A percentile compares a stretch with the other conserved stretches of the same genome.
These are phyloP conservation scores for Lampris megalopsis DNA, from an alignment of 2,113 vertebrate genomes.

Conservation along the genomic window DNA sequence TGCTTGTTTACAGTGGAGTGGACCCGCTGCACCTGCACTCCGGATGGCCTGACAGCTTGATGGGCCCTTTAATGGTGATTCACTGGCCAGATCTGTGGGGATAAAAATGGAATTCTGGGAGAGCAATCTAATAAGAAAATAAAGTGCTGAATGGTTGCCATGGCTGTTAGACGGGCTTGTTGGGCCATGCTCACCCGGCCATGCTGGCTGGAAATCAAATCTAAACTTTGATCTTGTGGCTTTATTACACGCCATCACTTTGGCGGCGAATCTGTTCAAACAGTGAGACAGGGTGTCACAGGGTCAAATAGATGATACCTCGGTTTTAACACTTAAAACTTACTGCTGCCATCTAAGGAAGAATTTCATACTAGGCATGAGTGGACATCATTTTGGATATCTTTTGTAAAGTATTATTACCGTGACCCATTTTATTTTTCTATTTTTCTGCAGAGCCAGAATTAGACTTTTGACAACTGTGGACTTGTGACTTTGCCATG, in stretches of 20 bases:
- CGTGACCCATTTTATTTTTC: slow-evolving; percentile 16
- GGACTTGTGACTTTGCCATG: slow-evolving; percentile 26
- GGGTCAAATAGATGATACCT: slow-evolving; percentile 69
- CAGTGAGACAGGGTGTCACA: slow-evolving; percentile 57
- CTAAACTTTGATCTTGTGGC: slow-evolving; percentile 77
- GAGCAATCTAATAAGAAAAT: slow-evolving; percentile 84
- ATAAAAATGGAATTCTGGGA: slow-evolving; percentile 85
- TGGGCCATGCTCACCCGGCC: slow-evolving; percentile 58
- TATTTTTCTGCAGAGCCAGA: slow-evolving; percentile 36
- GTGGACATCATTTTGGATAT: slow-evolving; percentile 34
- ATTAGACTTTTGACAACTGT: slow-evolving; percentile 29
- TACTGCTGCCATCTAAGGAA: slow-evolving; percentile 60
- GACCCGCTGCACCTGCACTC: slow-evolving; percentile 77
- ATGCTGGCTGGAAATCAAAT: slow-evolving; percentile 74
- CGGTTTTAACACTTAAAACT: slow-evolving; percentile 66
- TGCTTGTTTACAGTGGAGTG: slow-evolving; percentile 81
- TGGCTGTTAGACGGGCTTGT: slow-evolving; percentile 66
- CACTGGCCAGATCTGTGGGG: slow-evolving; percentile 82
- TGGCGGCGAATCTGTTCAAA: slow-evolving; percentile 53
- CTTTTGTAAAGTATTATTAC: slow-evolving; percentile 34
- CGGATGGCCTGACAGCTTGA: slow-evolving; percentile 82
- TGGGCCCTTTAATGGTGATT: slow-evolving; percentile 84
- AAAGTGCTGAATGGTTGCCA: slow-evolving; percentile 75
- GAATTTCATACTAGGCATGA: slow-evolving; percentile 43
- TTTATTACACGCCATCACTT: slow-evolving; percentile 75